These are phyloP conservation scores for Empidonax traillii DNA, from an alignment of 2,113 vertebrate genomes.

Conservation along the genomic window DNA sequence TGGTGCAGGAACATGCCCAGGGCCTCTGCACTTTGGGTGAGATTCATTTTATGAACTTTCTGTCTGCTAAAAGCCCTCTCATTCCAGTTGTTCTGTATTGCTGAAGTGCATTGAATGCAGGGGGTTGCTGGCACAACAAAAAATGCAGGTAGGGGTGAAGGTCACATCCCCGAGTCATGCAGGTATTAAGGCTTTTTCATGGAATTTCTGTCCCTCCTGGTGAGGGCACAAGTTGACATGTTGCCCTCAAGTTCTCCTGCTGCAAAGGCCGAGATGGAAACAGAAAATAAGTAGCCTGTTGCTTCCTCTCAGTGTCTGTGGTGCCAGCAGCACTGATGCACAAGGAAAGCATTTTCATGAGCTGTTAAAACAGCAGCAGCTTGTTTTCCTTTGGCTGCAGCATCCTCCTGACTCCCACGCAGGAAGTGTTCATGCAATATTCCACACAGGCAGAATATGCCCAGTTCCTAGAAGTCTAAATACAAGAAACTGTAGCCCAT, in stretches of 20 bases:
- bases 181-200: neutral
- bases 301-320: neutral
- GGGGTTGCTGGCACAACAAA: neutral
- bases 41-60: neutral
- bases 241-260: neutral
- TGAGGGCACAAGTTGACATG: neutral
- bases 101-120: neutral
- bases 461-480: slow-evolving; percentile 58
- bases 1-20: neutral
- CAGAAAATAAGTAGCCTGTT: neutral
- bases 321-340: slow-evolving; percentile 44
- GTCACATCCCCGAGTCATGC: neutral
- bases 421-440: slow-evolving; percentile 25
- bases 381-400: slow-evolving; percentile 49
- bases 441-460: neutral
- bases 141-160: neutral
- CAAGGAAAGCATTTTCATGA: slow-evolving; percentile 57
- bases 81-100: neutral
- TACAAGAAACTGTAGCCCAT: neutral
- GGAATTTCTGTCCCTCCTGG: neutral
- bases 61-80: neutral
- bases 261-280: neutral
- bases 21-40: neutral
- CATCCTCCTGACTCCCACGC: slow-evolving; percentile 36
- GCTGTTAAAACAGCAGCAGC: slow-evolving; percentile 41